Evolutionary conservation across 2,888 invertebrate species (phyloP), one percentile per base, ranked within the genome.

Genomic region (Myopa testacea): DNA sequence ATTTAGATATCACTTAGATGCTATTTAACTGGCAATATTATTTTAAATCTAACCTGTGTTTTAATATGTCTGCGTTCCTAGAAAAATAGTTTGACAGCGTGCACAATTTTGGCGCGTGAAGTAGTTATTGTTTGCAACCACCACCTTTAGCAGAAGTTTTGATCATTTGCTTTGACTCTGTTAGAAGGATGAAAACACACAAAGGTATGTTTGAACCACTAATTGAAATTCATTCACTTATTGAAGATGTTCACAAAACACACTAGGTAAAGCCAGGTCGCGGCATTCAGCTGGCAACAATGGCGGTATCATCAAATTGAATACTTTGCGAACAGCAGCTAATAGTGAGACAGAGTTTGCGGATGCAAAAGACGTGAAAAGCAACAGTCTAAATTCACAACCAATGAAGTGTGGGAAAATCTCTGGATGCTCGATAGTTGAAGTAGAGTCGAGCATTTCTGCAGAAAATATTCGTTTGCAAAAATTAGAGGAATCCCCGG

Each of bases 31-130:
- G 50, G 8, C 14, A 10, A 50, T 10, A 50, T 14, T 10, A 10
- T 10, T 50, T 50, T 55, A 55, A 55, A 55, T n/a, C n/a, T n/a
- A 55, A 55, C n/a, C 14, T 55, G 55, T 55, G 45, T 45, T 26
- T 26, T 26, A 26, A 26, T 65, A 4, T 68, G n/a, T 40, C 40
- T 5, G n/a, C 67, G 40, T 68, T 68, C n/a, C 38, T 40, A 16
- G 1, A 52, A 69, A 12, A 45, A 72, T 16, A 72, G n/a, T 60
- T n/a, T 72, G 72, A 72, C 72, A 72, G 72, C 38, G 55, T 60
- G 63, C 40, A 26, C 19, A 62, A 60, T 62, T 73, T 73, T 73
- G 73, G 73, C 73, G 73, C 73, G 62, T 34, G 38, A 73, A 73
- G 16, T 62, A 55, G 16, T n/a, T 26, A 19, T 63, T 63, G 62